These are phyloP conservation scores for Brachionus manjavacas DNA, from an alignment of 1,140 invertebrate species.

Conservation along the genomic window DNA sequence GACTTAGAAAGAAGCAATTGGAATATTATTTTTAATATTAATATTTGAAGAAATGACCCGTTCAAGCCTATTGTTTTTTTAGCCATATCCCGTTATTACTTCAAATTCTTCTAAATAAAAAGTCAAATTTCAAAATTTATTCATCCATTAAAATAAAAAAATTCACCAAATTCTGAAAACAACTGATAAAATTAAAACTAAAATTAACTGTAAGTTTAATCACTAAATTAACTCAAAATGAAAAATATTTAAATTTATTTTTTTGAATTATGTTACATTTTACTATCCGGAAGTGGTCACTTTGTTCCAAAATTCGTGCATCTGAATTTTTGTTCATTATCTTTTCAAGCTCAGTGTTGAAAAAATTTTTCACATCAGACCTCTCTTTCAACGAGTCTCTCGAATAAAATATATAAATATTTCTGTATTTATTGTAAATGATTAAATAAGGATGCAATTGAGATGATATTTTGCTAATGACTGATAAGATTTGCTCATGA, in stretches of 20 bases:
- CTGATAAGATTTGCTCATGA: not conserved
- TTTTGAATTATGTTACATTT: not conserved
- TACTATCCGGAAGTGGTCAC: not conserved
- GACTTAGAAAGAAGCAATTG: no score
- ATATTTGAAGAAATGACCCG: no score
- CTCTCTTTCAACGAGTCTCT: not conserved
- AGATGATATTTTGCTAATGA: not conserved
- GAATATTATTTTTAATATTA: no score
- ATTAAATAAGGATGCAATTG: constrained; percentile 10
- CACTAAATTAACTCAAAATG: not conserved
- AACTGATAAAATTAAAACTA: no score
- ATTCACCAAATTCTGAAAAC: no score
- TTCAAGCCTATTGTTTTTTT: no score
- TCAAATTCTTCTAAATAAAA: no score
- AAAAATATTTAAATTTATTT: constrained; percentile 31
- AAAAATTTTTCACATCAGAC: not conserved
- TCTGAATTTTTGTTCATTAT: not conserved
- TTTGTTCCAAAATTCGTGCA: not conserved
- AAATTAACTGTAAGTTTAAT: not conserved
- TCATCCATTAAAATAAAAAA: no score
- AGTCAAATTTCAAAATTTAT: no score
- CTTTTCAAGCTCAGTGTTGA: not conserved
- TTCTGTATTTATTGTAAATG: constrained; percentile 18
- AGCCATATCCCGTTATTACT: no score
- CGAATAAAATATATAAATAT: constrained; percentile 26